Base-by-base conservation (phyloP, 2,888 invertebrate species). In the Stegana nigrithorax region DNA sequence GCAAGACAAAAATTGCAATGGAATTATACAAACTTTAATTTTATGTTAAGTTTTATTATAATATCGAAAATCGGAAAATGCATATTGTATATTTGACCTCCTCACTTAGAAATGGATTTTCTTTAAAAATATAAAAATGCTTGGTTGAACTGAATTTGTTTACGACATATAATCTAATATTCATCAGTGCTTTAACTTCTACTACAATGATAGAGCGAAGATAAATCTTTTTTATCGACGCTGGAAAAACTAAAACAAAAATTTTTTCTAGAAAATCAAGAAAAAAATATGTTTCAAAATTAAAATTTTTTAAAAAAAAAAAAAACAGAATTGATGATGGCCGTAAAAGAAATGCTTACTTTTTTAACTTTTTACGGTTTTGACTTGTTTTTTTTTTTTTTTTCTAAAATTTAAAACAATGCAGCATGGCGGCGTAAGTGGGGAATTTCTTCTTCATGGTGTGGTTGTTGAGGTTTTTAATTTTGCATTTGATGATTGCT, bases 1-100 rank as follows among this genome's bases (percentile, higher is more conserved):
- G 8, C 26, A 57, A 25, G 21, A 47, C 1, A 21, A n/a, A 42
- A 44, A 45, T 42, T 42, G 57, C 57, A 39, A 57, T 57, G 57
- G 57, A 57, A 45, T 57, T 10, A 17, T 57, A 57, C 29, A 57
- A 57, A 57, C 44, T 27, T 36, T 57, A 42, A 39, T 56, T 56
- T 53, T 53, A 19, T 27, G 26, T 53, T n/a, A 19, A 1, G 2
- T 19, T 17, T 44, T 44, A 8, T 44, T 44, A 44, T 44, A 8
- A 7, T 36, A 36, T n/a, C 2, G n/a, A 36, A n/a, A 47, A 47
- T 57, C 12, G 26, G 57, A 42, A 42, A 57, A 57, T 44, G 26
- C 42, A 44, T n/a, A n/a, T 42, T 51, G n/a, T 27, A 47, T 17
- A 2, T 25, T 47, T n/a, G 21, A 21, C 26, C 10, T 26, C 10